Conservation (phyloP, 2,113 vertebrate genomes). For the Benitochromis conjunctus region DNA sequence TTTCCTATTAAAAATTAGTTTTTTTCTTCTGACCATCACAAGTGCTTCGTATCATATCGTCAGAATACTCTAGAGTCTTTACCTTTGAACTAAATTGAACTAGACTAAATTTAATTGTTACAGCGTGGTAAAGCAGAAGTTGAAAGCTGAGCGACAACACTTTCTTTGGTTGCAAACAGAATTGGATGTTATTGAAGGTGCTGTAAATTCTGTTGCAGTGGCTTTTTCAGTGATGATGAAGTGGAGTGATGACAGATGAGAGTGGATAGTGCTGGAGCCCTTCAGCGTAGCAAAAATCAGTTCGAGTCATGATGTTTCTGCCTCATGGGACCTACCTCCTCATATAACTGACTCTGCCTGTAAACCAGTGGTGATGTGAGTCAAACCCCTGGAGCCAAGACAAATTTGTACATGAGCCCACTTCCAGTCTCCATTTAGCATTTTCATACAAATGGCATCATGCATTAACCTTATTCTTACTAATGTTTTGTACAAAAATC, state of each 20-base stretch:
- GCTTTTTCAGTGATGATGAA: not conserved
- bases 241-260: not conserved
- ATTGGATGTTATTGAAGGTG: not conserved
- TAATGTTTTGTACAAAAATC: not conserved
- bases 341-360: not conserved
- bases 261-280: not conserved
- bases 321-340: not conserved
- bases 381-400: not conserved
- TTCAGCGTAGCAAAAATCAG: not conserved
- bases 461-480: not conserved
- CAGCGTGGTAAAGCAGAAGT: not conserved
- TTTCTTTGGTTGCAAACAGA: not conserved
- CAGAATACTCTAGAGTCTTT: not conserved
- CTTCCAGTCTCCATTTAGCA: not conserved
- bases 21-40: too few species aligned
- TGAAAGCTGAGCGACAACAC: not conserved
- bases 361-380: not conserved
- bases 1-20: not conserved
- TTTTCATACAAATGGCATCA: not conserved
- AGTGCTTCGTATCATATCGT: not conserved
- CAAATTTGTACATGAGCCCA: not conserved
- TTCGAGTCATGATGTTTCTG: not conserved
- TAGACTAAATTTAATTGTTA: not conserved
- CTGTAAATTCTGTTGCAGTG: not conserved
- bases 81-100: not conserved